phyloP scores from a whole-genome alignment of 2,888 invertebrate species.

The Leptogaster cylindrica region DNA sequence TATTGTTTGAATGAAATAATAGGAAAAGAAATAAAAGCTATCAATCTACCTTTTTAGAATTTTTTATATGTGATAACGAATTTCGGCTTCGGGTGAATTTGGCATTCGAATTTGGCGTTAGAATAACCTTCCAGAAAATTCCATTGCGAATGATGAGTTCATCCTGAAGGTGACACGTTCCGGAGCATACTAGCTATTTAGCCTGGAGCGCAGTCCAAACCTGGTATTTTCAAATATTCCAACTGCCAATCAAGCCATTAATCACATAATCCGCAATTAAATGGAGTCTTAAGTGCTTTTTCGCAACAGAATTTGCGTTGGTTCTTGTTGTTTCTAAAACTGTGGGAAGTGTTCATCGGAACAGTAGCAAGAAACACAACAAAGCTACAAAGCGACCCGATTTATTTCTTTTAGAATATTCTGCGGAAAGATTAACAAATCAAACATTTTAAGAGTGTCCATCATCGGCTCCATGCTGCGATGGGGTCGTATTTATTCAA shows the following conservation, averaged over 20 bases:
- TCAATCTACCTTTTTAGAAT: too few relatives aligned
- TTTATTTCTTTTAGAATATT: constrained; percentile 35
- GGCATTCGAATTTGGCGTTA: too few relatives aligned
- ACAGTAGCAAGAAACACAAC: constrained; percentile 14
- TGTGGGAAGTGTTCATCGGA: background rate
- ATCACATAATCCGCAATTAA: constrained; percentile 36
- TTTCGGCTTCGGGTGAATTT: too few relatives aligned
- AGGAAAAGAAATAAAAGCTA: too few relatives aligned
- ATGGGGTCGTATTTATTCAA: constrained; percentile 29
- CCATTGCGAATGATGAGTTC: background rate
- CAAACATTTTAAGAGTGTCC: constrained; percentile 38
- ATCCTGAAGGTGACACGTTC: background rate
- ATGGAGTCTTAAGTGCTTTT: constrained; percentile 28
- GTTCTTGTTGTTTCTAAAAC: background rate
- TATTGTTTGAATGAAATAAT: too few relatives aligned
- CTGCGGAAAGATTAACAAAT: constrained; percentile 36
- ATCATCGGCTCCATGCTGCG: constrained; percentile 29
- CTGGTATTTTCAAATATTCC: constrained; percentile 5
- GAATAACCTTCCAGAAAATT: too few relatives aligned
- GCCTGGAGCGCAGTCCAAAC: background rate
- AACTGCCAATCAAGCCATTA: constrained; percentile 33
- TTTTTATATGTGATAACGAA: too few relatives aligned
- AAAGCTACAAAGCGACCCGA: constrained; percentile 34
- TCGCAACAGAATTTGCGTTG: background rate
- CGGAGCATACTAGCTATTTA: background rate